These are phyloP conservation scores for Gymnothorax javanicus DNA, from an alignment of 2,797 vertebrate species.

Conservation along the genomic window DNA sequence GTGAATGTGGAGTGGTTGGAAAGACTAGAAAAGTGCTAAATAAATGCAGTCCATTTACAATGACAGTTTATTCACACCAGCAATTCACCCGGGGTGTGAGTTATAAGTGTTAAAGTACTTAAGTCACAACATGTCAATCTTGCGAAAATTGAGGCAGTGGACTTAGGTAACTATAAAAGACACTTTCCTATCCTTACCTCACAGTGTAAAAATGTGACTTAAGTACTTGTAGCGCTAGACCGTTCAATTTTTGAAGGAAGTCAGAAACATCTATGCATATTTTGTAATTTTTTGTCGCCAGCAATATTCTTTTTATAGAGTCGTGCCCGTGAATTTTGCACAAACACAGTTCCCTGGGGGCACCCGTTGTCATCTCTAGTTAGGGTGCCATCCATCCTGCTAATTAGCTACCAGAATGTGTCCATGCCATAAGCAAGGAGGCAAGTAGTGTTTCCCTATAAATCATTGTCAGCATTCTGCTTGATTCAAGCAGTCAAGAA, in stretches of 20 bases:
- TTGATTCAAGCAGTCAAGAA: neutral
- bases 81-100: neutral
- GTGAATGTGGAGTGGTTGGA: no score
- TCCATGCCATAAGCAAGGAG: constrained; percentile 5
- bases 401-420: constrained; percentile 32
- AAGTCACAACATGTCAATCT: no score
- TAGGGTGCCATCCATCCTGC: constrained; percentile 34
- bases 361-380: constrained; percentile 23
- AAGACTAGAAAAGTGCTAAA: no score
- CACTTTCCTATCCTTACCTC: no score
- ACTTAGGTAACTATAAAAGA: no score
- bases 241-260: neutral
- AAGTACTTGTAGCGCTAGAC: no score
- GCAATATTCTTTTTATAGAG: constrained; percentile 18
- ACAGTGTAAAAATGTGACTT: no score
- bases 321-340: constrained; percentile 12
- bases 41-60: neutral
- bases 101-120: neutral
- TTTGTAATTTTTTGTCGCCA: constrained; percentile 3
- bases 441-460: constrained; percentile 26
- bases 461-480: constrained; percentile 10
- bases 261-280: neutral
- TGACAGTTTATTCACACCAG: constrained; percentile 22
- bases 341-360: neutral
- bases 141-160: no score